Conservation (phyloP, 2,888 invertebrate genomes). For the Drosophila niveifrons region DNA sequence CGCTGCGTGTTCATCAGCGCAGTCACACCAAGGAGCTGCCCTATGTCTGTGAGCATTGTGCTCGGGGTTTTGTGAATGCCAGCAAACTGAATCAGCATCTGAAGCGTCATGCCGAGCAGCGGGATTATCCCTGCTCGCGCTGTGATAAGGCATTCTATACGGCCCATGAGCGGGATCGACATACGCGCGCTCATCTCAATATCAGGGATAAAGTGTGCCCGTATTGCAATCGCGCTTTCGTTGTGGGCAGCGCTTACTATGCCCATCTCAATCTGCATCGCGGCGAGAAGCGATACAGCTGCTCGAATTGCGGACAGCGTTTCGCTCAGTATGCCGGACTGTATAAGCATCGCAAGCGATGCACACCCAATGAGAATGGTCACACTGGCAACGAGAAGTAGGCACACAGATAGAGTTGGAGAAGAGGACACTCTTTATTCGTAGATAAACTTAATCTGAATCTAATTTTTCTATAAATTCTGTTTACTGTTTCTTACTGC, state of each 20-base stretch:
- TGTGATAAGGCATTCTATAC: slow-evolving; percentile 82
- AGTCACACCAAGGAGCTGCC: slow-evolving; percentile 81
- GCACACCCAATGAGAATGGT: slow-evolving; percentile 18
- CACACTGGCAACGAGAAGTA: neutral
- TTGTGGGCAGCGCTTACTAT: slow-evolving; percentile 81
- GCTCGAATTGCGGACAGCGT: slow-evolving; percentile 68
- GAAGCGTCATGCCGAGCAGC: slow-evolving; percentile 76
- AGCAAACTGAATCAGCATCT: slow-evolving; percentile 83
- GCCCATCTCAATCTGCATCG: slow-evolving; percentile 82
- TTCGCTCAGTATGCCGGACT: slow-evolving; percentile 83
- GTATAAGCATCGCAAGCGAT: slow-evolving; percentile 80
- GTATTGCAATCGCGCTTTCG: slow-evolving; percentile 80
- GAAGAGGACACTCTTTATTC: too few relatives aligned
- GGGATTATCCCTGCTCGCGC: slow-evolving; percentile 75
- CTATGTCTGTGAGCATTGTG: slow-evolving; percentile 82
- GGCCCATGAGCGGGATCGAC: slow-evolving; percentile 80
- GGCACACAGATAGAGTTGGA: neutral
- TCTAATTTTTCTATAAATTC: too few relatives aligned
- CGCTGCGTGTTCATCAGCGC: slow-evolving; percentile 77
- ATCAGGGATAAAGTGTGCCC: slow-evolving; percentile 82
- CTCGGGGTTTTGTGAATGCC: slow-evolving; percentile 80
- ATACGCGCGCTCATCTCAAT: slow-evolving; percentile 79
- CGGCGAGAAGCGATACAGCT: slow-evolving; percentile 79
- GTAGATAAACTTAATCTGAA: too few relatives aligned
- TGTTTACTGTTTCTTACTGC: too few relatives aligned